phyloP scores from a whole-genome alignment of 2,888 invertebrate species.

The Scaptomyza flava region DNA sequence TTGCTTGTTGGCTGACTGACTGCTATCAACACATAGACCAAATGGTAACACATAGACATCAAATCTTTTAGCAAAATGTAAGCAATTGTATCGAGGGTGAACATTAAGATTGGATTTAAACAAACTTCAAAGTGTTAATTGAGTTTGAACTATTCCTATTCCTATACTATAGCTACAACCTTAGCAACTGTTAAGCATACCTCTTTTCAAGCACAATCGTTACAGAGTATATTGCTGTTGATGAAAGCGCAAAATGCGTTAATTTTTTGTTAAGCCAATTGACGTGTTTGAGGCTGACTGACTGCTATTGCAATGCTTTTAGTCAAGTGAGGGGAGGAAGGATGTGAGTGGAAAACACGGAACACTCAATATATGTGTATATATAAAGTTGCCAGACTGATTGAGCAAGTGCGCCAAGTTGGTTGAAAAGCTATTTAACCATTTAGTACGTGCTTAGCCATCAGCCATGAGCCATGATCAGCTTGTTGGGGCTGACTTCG shows the following conservation, averaged over 20 bases:
- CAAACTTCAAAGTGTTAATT: too few species aligned
- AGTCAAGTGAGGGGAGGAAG: not conserved
- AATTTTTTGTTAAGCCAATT: slow-evolving; percentile 71
- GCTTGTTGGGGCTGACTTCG: slow-evolving; percentile 19
- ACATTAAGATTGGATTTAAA: too few species aligned
- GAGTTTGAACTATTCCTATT: too few species aligned
- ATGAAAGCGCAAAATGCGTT: slow-evolving; percentile 78
- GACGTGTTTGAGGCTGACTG: slow-evolving; percentile 41
- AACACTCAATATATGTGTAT: slow-evolving; percentile 10
- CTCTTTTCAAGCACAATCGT: accelerated
- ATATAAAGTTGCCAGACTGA: slow-evolving; percentile 38
- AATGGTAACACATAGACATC: not conserved
- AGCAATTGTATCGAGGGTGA: too few species aligned
- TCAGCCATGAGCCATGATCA: slow-evolving; percentile 18
- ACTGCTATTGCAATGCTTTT: slow-evolving; percentile 26
- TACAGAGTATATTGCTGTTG: slow-evolving; percentile 23
- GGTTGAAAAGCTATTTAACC: slow-evolving; percentile 48
- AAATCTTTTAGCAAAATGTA: too few species aligned
- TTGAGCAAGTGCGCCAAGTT: slow-evolving; percentile 71
- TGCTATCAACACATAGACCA: not conserved
- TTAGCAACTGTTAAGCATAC: not conserved
- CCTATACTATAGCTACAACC: too few species aligned
- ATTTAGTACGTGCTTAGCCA: slow-evolving; percentile 64
- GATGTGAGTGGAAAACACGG: not conserved
- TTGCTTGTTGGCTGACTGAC: not conserved